Conservation (phyloP, 2,888 invertebrate species). For the Diarsia mendica region DNA sequence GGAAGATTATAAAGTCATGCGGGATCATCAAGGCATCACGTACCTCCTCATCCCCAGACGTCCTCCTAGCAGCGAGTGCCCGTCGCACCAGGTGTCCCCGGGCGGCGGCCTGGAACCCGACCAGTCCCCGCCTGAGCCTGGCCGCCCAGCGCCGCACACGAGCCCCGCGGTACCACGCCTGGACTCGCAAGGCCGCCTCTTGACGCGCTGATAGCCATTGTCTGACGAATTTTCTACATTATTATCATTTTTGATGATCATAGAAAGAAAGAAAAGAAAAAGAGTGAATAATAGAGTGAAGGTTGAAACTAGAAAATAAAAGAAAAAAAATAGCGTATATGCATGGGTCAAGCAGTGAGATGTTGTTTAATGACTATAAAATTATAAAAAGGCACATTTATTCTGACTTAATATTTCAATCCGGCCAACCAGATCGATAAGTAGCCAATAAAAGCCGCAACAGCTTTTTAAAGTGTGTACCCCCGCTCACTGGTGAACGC, state of each 20-base stretch:
- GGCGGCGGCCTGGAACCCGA: slow-evolving; percentile 93
- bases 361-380: neutral
- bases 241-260: slow-evolving; percentile 30
- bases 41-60: slow-evolving; percentile 70
- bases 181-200: slow-evolving; percentile 92
- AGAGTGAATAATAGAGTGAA: neutral
- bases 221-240: slow-evolving; percentile 68
- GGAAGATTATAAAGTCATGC: slow-evolving; percentile 18
- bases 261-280: slow-evolving; percentile 3
- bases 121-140: slow-evolving; percentile 90
- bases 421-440: neutral
- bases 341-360: neutral
- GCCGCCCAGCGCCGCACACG: slow-evolving; percentile 92
- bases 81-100: slow-evolving; percentile 91
- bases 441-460: too few relatives aligned
- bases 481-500: too few relatives aligned
- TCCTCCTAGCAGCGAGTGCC: slow-evolving; percentile 61
- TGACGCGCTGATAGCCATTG: slow-evolving; percentile 88
- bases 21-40: neutral
- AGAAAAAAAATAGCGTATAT: neutral
- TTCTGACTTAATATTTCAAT: neutral
- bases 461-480: too few relatives aligned
- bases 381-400: neutral
- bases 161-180: slow-evolving; percentile 94
- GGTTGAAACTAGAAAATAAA: neutral